Percentiles rank a stretch among this genome's conserved stretches.
Conservation (phyloP, 2,113 vertebrate species). For the Blennius ocellaris region DNA sequence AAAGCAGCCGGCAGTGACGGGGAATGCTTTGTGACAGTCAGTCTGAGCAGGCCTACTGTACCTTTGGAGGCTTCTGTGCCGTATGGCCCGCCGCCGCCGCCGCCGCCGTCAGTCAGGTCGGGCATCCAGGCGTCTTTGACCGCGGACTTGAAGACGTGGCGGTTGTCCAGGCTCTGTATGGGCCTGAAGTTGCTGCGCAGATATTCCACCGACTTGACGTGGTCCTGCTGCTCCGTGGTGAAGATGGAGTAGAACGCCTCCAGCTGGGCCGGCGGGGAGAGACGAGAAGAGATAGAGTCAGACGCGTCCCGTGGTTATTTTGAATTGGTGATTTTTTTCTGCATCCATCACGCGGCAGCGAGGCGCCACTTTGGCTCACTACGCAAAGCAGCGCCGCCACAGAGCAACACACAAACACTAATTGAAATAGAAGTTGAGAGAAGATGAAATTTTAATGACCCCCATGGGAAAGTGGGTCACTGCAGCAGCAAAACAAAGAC, state of each 20-base stretch:
- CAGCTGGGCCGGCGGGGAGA: constrained; percentile 80
- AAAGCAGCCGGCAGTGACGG: neutral
- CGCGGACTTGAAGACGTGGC: constrained; percentile 92
- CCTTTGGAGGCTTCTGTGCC: constrained; percentile 96
- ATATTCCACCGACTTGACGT: constrained; percentile 97
- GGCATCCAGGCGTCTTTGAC: constrained; percentile 93
- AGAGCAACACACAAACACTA: neutral
- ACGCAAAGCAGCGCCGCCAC: constrained; percentile 5
- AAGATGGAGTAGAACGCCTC: constrained; percentile 99
- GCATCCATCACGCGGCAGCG: neutral
- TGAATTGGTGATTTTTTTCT: neutral
- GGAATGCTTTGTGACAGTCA: no score
- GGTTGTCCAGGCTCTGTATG: constrained; percentile 88
- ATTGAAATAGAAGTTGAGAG: constrained; percentile 5
- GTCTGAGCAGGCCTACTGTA: constrained; percentile 44
- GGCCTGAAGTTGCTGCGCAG: constrained; percentile 96
- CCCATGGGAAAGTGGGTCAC: constrained; percentile 28
- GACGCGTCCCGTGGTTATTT: neutral
- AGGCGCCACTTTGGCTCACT: neutral
- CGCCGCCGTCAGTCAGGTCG: constrained; percentile 87
- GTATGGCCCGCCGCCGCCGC: constrained; percentile 87
- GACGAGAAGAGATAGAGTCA: neutral
- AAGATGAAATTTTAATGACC: no score
- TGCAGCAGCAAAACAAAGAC: constrained; percentile 9
- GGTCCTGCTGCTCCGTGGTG: constrained; percentile 98